These are phyloP conservation scores for Theretra japonica DNA, from an alignment of 2,888 invertebrate genomes.

Conservation along the genomic window DNA sequence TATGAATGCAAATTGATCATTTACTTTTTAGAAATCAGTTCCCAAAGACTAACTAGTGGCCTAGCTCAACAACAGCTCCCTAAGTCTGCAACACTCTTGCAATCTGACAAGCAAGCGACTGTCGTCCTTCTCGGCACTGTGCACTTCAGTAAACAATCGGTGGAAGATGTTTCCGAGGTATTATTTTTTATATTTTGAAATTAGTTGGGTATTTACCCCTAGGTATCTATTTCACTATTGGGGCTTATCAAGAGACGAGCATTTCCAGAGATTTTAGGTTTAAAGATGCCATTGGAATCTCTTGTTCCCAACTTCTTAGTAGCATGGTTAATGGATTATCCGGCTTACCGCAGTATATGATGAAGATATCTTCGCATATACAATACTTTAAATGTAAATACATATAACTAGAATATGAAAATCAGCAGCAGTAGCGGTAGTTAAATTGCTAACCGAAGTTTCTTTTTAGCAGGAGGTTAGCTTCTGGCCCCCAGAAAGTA, in stretches of 20 bases:
- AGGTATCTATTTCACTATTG: too few relatives aligned
- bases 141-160: conserved; percentile 78
- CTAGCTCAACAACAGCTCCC: conserved; percentile 50
- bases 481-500: too few relatives aligned
- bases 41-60: conserved; percentile 29
- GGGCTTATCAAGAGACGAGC: not conserved
- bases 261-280: too few relatives aligned
- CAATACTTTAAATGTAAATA: too few relatives aligned
- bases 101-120: conserved; percentile 62
- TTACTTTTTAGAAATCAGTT: conserved; percentile 20
- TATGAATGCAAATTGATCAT: not conserved
- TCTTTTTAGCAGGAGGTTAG: too few relatives aligned
- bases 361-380: too few relatives aligned
- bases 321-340: too few relatives aligned
- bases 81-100: conserved; percentile 65
- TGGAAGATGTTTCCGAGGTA: conserved; percentile 76
- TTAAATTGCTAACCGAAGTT: too few relatives aligned
- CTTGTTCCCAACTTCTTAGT: too few relatives aligned
- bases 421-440: not conserved
- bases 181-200: not conserved
- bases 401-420: too few relatives aligned
- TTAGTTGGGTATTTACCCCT: not conserved
- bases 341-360: too few relatives aligned
- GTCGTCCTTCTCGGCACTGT: conserved; percentile 79
- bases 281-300: too few relatives aligned